phyloP scores from a whole-genome alignment of 2,113 vertebrate species.

The Petaurus breviceps region DNA sequence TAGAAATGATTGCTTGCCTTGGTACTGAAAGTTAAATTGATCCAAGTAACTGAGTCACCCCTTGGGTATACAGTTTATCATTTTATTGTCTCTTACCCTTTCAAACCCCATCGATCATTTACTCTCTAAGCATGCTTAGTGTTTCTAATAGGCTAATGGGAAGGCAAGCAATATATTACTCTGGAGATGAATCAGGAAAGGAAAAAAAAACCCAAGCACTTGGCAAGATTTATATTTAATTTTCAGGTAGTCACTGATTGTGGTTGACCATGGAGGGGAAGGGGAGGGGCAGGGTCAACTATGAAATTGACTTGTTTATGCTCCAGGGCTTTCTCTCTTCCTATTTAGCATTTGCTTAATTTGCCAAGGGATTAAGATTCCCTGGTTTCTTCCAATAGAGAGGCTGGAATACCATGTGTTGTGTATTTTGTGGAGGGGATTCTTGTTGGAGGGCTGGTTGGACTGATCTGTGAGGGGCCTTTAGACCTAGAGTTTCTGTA shows the following conservation, averaged over 20 bases:
- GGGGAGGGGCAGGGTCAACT: constrained; percentile 2
- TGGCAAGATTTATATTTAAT: constrained; percentile 46
- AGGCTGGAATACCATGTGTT: not conserved
- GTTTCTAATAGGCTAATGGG: constrained; percentile 59
- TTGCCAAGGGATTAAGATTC: not conserved
- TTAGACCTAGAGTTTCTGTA: not conserved
- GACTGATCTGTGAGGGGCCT: not conserved
- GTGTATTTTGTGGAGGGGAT: not conserved
- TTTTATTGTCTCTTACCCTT: constrained; percentile 77
- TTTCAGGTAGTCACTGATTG: constrained; percentile 47
- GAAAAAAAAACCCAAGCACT: not conserved
- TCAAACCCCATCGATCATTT: constrained; percentile 67
- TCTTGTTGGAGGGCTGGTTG: not conserved
- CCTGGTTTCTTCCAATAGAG: not conserved
- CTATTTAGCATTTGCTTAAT: constrained; percentile 6
- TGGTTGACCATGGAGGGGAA: not conserved
- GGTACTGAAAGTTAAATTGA: constrained; percentile 71
- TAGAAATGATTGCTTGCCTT: constrained; percentile 62
- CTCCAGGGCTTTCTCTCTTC: constrained; percentile 24
- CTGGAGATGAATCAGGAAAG: constrained; percentile 32
- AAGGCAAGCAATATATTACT: constrained; percentile 27
- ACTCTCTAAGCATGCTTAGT: constrained; percentile 67
- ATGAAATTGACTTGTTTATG: constrained; percentile 29
- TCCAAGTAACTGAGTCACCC: constrained; percentile 67
- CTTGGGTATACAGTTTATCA: constrained; percentile 71